These are phyloP conservation scores for Lepeophtheirus nordmannii DNA, from an alignment of 2,888 invertebrate species.

Conservation along the genomic window DNA sequence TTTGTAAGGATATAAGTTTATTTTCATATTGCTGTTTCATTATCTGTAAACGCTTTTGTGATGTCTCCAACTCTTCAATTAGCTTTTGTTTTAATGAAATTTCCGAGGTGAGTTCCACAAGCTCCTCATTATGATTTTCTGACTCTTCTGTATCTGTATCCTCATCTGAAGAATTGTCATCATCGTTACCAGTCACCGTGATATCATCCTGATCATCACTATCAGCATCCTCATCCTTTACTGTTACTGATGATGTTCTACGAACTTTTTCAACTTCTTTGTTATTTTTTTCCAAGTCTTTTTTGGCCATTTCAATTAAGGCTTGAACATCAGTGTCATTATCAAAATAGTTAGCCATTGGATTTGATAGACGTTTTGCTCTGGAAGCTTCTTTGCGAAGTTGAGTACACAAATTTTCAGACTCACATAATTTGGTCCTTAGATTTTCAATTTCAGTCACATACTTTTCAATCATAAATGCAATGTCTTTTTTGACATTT, in stretches of 20 bases:
- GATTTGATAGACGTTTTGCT: slow-evolving; percentile 7
- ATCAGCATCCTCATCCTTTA: slow-evolving; percentile 32
- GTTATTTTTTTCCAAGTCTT: slow-evolving; percentile 54
- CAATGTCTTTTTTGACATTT: slow-evolving; percentile 40
- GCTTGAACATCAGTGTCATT: slow-evolving; percentile 33
- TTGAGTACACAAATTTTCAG: slow-evolving; percentile 60
- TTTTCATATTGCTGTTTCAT: slow-evolving; percentile 84
- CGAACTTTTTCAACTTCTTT: slow-evolving; percentile 35
- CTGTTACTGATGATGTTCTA: slow-evolving; percentile 26
- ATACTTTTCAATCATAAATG: slow-evolving; percentile 61
- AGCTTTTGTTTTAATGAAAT: slow-evolving; percentile 86
- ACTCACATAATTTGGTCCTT: slow-evolving; percentile 70
- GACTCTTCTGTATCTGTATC: slow-evolving; percentile 47
- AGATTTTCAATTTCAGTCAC: slow-evolving; percentile 79
- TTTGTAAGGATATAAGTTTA: slow-evolving; percentile 49
- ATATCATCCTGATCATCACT: slow-evolving; percentile 32
- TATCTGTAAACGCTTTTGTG: slow-evolving; percentile 65
- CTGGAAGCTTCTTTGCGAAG: slow-evolving; percentile 40
- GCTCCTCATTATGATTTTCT: slow-evolving; percentile 43
- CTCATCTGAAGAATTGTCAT: slow-evolving; percentile 31
- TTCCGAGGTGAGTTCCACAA: slow-evolving; percentile 76
- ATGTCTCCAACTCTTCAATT: slow-evolving; percentile 79
- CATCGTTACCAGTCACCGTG: slow-evolving; percentile 25
- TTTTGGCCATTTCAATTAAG: slow-evolving; percentile 58
- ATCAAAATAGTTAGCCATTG: slow-evolving; percentile 12